These are phyloP conservation scores for Epinephelus moara DNA, from an alignment of 2,113 vertebrate species.

Conservation along the genomic window DNA sequence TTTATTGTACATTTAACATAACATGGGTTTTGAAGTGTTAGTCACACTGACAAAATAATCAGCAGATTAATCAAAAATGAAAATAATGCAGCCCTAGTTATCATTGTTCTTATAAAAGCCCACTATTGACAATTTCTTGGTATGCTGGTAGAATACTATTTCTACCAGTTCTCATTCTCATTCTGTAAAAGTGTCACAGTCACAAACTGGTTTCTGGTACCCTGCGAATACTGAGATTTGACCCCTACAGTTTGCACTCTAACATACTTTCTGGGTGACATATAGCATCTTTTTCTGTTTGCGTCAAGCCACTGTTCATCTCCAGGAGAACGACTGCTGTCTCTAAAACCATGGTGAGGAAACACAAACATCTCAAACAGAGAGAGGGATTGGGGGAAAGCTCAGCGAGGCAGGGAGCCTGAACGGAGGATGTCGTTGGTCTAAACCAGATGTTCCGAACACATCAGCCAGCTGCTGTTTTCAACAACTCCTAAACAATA, in stretches of 20 bases:
- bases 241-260: constrained; percentile 4
- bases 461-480: constrained; percentile 51
- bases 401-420: constrained; percentile 1
- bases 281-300: constrained; percentile 21
- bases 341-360: constrained; percentile 69
- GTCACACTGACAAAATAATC: neutral
- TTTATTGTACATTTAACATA: neutral
- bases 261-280: constrained; percentile 5
- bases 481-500: constrained; percentile 34
- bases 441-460: constrained; percentile 56
- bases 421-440: neutral
- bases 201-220: neutral
- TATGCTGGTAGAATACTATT: neutral
- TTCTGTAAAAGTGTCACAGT: constrained; percentile 2
- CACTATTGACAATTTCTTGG: neutral
- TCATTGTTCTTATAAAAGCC: neutral
- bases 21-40: neutral
- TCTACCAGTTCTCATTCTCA: neutral
- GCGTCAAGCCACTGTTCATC: constrained; percentile 25
- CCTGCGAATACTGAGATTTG: neutral
- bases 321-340: constrained; percentile 19
- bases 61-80: neutral
- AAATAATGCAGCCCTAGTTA: neutral
- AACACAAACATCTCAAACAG: constrained; percentile 67
- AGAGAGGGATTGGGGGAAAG: neutral